phyloP scores from a whole-genome alignment of 2,113 vertebrate genomes.

The Planiliza haematocheilus region DNA sequence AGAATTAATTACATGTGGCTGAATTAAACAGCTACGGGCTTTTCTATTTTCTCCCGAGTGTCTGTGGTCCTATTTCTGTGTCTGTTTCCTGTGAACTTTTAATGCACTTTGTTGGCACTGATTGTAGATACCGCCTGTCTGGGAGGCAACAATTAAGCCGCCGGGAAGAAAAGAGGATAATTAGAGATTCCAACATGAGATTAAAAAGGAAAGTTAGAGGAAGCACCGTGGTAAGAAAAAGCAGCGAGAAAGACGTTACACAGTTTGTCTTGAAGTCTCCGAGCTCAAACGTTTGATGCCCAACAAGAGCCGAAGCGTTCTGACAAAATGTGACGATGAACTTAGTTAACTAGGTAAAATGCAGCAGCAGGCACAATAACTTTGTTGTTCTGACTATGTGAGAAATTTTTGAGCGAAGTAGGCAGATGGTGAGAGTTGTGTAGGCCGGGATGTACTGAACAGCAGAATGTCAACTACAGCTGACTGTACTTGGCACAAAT shows the following conservation, averaged over 20 bases:
- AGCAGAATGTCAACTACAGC: conserved; percentile 50
- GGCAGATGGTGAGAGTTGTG: conserved; percentile 59
- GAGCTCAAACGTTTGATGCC: conserved; percentile 2
- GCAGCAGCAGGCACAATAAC: background rate
- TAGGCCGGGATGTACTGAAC: conserved; percentile 51
- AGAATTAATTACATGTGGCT: conserved; percentile 11
- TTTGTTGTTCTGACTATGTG: conserved; percentile 14
- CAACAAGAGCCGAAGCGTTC: background rate
- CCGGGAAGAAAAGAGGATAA: conserved; percentile 23
- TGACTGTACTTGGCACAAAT: conserved; percentile 41
- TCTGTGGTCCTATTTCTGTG: conserved; percentile 4
- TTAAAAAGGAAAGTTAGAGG: conserved; percentile 45
- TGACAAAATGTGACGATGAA: background rate
- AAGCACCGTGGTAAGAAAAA: background rate
- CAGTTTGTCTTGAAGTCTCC: background rate
- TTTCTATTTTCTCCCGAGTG: background rate
- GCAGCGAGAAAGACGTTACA: background rate
- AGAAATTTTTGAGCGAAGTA: conserved; percentile 9
- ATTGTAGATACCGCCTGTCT: conserved; percentile 36
- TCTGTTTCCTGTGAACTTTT: conserved; percentile 44
- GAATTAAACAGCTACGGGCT: background rate
- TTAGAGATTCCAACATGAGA: conserved; percentile 45
- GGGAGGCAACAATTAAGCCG: conserved; percentile 45
- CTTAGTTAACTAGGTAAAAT: background rate
- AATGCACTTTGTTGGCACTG: conserved; percentile 38